phyloP scores from a whole-genome alignment of 1,140 invertebrate genomes.

The Hycleus phaleratus region DNA sequence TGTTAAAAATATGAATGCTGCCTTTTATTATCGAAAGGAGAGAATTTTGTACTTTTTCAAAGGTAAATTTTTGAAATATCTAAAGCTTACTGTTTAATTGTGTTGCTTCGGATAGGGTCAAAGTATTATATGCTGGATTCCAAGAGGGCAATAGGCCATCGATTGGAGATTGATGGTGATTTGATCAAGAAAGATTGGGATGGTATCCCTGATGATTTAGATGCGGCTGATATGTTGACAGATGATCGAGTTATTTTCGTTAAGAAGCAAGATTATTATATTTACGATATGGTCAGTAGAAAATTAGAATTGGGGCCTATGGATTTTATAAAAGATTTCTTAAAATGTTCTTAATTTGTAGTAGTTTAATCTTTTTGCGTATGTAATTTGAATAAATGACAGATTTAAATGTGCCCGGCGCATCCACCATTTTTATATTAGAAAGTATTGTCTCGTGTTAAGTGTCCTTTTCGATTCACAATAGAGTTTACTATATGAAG shows the following conservation, averaged over 20 bases:
- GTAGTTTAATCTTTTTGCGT: no score
- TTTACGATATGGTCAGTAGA: no score
- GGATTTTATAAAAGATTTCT: no score
- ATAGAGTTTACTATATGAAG: no score
- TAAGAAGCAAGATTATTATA: not conserved
- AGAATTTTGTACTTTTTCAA: slow-evolving; percentile 4
- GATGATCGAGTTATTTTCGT: not conserved
- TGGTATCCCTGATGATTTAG: not conserved
- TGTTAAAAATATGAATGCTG: not conserved
- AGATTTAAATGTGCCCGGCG: not conserved
- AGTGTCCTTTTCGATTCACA: no score
- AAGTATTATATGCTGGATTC: slow-evolving; percentile 3
- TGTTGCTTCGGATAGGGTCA: not conserved
- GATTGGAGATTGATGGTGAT: not conserved
- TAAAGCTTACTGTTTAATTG: not conserved
- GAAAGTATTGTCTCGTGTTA: no score
- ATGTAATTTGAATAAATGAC: no score
- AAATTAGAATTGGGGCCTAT: no score
- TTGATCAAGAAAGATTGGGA: not conserved
- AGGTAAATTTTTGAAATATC: not conserved
- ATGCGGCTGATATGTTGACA: not conserved
- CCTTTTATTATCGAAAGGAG: not conserved
- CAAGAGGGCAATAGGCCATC: not conserved
- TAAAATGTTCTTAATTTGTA: no score
- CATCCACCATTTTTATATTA: not conserved